Evolutionary conservation across 2,797 vertebrate species (phyloP), one percentile per base, ranked within the genome.

Genomic region (Buphagus erythrorhynchus): DNA sequence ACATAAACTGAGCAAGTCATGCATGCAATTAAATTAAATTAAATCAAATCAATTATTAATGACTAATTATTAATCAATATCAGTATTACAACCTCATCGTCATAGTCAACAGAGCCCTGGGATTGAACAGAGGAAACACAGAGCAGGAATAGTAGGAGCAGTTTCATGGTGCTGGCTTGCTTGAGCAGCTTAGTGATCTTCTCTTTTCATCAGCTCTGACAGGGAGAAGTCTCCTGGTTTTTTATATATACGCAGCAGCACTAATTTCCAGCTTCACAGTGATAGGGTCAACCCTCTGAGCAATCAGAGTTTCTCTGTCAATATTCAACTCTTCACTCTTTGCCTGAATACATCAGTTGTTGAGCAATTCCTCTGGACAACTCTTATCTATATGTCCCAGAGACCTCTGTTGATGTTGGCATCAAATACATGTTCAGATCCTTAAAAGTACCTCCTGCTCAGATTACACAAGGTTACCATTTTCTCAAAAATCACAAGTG

Each of bases 131-230:
- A 68, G 54, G 90, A 93, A 87, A 95, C 63, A 90, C 98, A 98
- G 61, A 99, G 86, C 36, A 98, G 96, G 73, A 99, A 80, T n/a
- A 99, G 61, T 71, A 98, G 95, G 19, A 98, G 81, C 78, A 96
- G 74, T 95, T 97, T 99, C 98, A 99, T 98, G 83, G 87, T 94
- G 93, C 90, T 85, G 78, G 54, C 48, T 86, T 84, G 91, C 81
- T 85, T 38, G 43, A 94, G 90, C 74, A 78, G 54, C 93, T 97
- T 85, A 35, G 73, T 85, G 96, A 66, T 52, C 67, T 85, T 93
- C 89, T 88, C 78, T 71, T 92, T 78, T 35, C 86, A 74, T 72
- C 75, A 71, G 91, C 68, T 83, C 79, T 93, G 68, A 48, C 21
- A 59, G n/a, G 33, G 55, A 81, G 57, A 93, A 43, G 36, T 74